phyloP scores from a whole-genome alignment of 2,888 invertebrate genomes.

The Mesoligia furuncula region DNA sequence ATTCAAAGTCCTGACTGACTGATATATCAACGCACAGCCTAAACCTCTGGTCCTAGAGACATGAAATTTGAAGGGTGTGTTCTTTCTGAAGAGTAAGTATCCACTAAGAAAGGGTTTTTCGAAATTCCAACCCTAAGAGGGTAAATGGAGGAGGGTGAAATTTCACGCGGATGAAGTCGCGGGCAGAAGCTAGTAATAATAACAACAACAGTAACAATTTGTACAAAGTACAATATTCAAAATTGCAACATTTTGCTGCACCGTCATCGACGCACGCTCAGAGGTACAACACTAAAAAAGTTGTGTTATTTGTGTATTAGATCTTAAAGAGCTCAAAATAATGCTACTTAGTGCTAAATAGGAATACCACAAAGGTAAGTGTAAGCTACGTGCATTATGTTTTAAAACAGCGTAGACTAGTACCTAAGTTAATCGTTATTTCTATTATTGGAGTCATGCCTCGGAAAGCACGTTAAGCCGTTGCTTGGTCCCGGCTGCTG shows the following conservation, averaged over 20 bases:
- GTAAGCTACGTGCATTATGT: background rate
- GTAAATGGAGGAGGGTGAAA: too few relatives aligned
- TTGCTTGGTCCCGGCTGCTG: too few relatives aligned
- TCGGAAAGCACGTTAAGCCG: too few relatives aligned
- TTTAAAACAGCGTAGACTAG: background rate
- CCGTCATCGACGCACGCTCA: background rate
- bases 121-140: too few relatives aligned
- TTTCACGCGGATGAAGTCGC: too few relatives aligned
- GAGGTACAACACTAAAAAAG: background rate
- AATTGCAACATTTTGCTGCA: background rate
- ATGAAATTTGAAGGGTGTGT: too few relatives aligned
- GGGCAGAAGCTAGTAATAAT: too few relatives aligned
- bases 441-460: background rate
- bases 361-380: background rate
- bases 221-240: background rate
- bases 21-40: too few relatives aligned
- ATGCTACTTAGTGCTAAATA: background rate
- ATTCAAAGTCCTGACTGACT: too few relatives aligned
- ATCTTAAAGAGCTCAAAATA: background rate
- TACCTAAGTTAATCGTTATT: background rate
- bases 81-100: too few relatives aligned
- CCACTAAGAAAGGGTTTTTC: too few relatives aligned
- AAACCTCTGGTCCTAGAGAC: too few relatives aligned
- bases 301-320: background rate
- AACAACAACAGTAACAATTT: background rate